Percentiles rank a stretch among this genome's conserved stretches.
These are phyloP conservation scores for Caenorhabditis afra DNA, from an alignment of 2,888 invertebrate species.

Conservation along the genomic window DNA sequence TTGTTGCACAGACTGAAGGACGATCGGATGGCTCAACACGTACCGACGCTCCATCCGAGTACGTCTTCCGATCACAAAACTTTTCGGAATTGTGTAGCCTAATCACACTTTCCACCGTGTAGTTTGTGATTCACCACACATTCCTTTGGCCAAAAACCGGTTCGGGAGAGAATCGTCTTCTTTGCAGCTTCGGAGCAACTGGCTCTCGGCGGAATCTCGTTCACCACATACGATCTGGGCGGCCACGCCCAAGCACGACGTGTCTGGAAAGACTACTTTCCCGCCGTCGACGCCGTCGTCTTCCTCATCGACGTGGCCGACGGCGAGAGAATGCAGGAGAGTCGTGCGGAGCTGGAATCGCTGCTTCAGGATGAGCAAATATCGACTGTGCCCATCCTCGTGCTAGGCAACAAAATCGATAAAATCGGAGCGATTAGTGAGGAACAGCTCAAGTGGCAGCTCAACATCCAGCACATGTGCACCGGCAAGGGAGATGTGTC, in stretches of 20 bases:
- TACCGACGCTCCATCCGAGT: slow-evolving; percentile 99
- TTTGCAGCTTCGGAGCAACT: slow-evolving; percentile 95
- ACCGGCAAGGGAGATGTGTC: slow-evolving; percentile 95
- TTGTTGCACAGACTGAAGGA: slow-evolving; percentile 99
- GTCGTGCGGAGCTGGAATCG: slow-evolving; percentile 82
- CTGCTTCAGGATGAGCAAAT: slow-evolving; percentile 82
- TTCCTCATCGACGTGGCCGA: slow-evolving; percentile 98
- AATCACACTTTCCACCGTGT: slow-evolving; percentile 4
- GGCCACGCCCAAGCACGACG: slow-evolving; percentile 98
- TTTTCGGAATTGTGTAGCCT: not conserved
- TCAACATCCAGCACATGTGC: slow-evolving; percentile 93
- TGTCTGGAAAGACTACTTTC: slow-evolving; percentile 99
- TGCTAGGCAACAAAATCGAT: slow-evolving; percentile 99
- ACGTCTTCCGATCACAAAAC: slow-evolving; percentile 78
- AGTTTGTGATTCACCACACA: not conserved
- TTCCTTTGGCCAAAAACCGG: not conserved
- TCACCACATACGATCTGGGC: slow-evolving; percentile 99
- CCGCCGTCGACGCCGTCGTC: slow-evolving; percentile 98
- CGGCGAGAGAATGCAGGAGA: slow-evolving; percentile 90
- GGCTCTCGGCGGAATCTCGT: slow-evolving; percentile 98
- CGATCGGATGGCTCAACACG: slow-evolving; percentile 99
- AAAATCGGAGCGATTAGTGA: slow-evolving; percentile 96
- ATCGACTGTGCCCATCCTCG: slow-evolving; percentile 95
- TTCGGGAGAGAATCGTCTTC: not conserved
- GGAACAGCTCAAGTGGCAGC: slow-evolving; percentile 94